phyloP scores from a whole-genome alignment of 1,140 invertebrate species.

The Hermetia illucens region DNA sequence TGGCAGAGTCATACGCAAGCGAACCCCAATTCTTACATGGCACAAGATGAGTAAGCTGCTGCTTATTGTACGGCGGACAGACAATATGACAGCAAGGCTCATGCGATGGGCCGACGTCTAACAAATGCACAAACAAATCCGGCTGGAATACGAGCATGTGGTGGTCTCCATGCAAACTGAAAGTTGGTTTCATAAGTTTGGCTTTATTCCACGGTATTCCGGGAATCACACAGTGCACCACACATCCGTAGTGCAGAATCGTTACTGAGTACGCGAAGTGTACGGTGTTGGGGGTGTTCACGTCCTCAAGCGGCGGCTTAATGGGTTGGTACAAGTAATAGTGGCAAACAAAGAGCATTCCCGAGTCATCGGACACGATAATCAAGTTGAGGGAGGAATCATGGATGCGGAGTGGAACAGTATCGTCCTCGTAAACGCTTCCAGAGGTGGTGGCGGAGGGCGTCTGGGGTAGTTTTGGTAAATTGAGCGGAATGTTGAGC shows the following conservation, averaged over 20 bases:
- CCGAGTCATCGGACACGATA: conserved; percentile 53
- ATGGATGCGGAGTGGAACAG: conserved; percentile 59
- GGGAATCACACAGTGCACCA: conserved; percentile 65
- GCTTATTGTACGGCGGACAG: conserved; percentile 38
- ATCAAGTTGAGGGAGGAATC: conserved; percentile 67
- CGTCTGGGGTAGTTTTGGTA: conserved; percentile 49
- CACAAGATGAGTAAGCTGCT: conserved; percentile 46
- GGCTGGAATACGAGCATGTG: conserved; percentile 64
- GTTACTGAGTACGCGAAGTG: conserved; percentile 74
- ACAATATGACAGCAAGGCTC: conserved; percentile 68
- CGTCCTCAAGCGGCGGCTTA: conserved; percentile 40
- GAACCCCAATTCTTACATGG: conserved; percentile 41
- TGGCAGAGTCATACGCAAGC: conserved; percentile 47
- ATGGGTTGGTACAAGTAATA: conserved; percentile 68
- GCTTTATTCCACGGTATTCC: conserved; percentile 61
- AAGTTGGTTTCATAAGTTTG: conserved; percentile 56
- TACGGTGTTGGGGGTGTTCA: conserved; percentile 44
- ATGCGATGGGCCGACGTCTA: conserved; percentile 65
- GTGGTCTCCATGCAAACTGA: conserved; percentile 55
- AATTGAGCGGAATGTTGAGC: conserved; percentile 70
- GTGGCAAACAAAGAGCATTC: conserved; percentile 68
- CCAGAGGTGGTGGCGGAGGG: conserved; percentile 31
- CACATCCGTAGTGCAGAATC: conserved; percentile 62
- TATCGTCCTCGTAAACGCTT: conserved; percentile 63
- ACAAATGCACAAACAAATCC: conserved; percentile 59